A percentile compares a stretch with the other conserved stretches of the same genome.
Conservation (phyloP, 2,797 vertebrate species). For the Nannoperca australis region DNA sequence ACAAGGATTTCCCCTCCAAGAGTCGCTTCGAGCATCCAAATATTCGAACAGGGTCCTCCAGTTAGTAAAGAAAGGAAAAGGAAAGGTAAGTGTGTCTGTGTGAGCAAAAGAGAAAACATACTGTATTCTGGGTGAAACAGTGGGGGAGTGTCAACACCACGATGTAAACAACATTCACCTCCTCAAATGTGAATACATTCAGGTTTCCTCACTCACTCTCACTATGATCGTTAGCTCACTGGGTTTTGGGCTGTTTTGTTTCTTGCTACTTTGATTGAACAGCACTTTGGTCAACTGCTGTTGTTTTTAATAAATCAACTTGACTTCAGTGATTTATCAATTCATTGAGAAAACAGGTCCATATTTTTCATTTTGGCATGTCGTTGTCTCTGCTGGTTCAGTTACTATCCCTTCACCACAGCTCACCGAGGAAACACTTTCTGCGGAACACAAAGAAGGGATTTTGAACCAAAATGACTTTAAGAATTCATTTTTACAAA, state of each 20-base stretch:
- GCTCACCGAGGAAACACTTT: background rate
- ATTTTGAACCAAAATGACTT: background rate
- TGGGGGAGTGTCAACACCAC: background rate
- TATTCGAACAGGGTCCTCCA: background rate
- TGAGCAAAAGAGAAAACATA: background rate
- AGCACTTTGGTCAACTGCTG: too few species aligned
- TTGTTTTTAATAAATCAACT: too few species aligned
- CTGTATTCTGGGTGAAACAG: background rate
- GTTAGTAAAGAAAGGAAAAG: background rate
- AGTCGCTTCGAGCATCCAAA: background rate
- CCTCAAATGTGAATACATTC: background rate
- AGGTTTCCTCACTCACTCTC: background rate
- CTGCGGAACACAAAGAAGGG: background rate
- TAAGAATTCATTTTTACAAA: background rate
- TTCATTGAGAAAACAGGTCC: too few species aligned
- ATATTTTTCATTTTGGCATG: background rate
- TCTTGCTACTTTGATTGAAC: too few species aligned
- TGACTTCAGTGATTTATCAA: background rate
- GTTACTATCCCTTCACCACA: background rate
- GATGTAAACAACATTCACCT: background rate
- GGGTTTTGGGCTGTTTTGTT: background rate
- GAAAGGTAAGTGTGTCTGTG: background rate
- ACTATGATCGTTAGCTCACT: background rate
- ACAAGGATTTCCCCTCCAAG: conserved; percentile 28
- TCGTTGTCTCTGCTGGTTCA: background rate